These are phyloP conservation scores for Brachionus paranguensis DNA, from an alignment of 1,140 invertebrate genomes.

Conservation along the genomic window DNA sequence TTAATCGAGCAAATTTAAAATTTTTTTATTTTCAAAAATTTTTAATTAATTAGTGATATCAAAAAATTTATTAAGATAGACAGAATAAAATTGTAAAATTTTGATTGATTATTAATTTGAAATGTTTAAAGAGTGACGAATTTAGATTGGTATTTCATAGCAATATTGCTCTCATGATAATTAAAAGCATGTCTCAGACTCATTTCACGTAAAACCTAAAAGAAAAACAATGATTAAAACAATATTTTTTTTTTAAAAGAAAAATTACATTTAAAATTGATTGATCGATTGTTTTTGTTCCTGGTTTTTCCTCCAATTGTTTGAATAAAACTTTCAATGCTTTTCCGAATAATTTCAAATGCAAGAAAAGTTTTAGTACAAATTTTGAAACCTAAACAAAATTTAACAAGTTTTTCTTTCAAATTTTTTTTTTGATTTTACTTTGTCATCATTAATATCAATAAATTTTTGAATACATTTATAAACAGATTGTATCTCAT, in stretches of 20 bases:
- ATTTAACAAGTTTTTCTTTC: background rate
- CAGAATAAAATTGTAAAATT: background rate
- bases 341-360: constrained; percentile 8
- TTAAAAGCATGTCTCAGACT: background rate
- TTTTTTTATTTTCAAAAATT: no score
- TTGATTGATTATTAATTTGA: background rate
- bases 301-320: background rate
- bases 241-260: background rate
- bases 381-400: constrained; percentile 24
- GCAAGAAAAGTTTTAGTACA: background rate
- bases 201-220: constrained; percentile 15
- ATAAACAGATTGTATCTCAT: background rate
- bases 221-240: background rate
- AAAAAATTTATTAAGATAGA: background rate
- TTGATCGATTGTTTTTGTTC: constrained; percentile 18
- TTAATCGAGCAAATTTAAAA: no score
- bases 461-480: constrained; percentile 20
- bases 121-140: background rate
- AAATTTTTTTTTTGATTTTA: background rate
- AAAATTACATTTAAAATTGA: constrained; percentile 11
- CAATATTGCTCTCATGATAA: background rate
- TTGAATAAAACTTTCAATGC: constrained; percentile 10
- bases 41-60: background rate
- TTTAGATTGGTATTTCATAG: constrained; percentile 25
- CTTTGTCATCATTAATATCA: constrained; percentile 31